Evolutionary conservation across 2,797 vertebrate species (phyloP).

Genomic region (Vultur gryphus): DNA sequence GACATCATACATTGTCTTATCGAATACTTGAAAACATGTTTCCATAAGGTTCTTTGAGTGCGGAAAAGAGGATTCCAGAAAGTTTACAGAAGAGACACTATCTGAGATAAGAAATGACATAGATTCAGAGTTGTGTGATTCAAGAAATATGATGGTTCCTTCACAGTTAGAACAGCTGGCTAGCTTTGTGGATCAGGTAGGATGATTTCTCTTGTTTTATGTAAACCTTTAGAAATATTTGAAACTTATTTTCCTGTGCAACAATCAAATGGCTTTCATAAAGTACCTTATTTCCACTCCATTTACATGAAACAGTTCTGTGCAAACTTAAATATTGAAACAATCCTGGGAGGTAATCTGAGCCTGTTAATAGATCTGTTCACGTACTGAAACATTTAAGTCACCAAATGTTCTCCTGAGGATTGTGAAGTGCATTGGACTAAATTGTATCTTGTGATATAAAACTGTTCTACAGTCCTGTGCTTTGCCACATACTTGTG

Average conservation of each 20-base stretch:
- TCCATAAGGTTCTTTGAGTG: constrained; percentile 79
- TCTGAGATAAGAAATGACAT: neutral
- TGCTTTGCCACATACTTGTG: neutral
- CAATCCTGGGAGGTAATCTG: neutral
- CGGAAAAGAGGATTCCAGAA: constrained; percentile 48
- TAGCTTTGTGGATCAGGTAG: constrained; percentile 86
- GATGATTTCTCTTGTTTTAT: neutral
- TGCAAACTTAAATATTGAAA: neutral
- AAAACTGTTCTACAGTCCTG: neutral
- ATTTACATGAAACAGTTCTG: neutral
- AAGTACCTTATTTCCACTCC: neutral
- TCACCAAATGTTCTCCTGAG: neutral
- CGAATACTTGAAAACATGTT: neutral
- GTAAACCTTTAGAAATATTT: neutral
- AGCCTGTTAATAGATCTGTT: neutral
- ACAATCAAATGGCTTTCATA: neutral
- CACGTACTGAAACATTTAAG: neutral
- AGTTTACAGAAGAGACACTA: neutral
- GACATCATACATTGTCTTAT: neutral
- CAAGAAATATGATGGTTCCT: constrained; percentile 37
- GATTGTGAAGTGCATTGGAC: neutral
- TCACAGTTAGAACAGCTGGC: constrained; percentile 81
- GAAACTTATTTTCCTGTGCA: neutral
- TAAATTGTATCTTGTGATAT: neutral
- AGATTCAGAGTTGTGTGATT: neutral